Evolutionary conservation across 2,888 invertebrate species (phyloP).

Genomic region (Hypercompe scribonia): DNA sequence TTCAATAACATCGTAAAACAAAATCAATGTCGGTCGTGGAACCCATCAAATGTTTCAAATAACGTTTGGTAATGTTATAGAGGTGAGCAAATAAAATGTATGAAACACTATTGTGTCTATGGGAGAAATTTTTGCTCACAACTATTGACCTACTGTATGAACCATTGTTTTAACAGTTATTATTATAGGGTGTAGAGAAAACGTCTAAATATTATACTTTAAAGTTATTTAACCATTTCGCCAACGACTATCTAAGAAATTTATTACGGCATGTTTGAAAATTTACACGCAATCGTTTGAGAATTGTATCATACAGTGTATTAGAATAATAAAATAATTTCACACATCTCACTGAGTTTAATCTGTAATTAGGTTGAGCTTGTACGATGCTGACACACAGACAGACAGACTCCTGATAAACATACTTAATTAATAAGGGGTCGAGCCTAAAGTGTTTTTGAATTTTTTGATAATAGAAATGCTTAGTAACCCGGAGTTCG

Average conservation of each 20-base stretch:
- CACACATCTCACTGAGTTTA: no score
- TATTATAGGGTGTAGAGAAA: not conserved
- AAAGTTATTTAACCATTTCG: not conserved
- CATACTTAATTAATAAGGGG: no score
- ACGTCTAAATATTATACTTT: no score
- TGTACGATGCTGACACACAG: no score
- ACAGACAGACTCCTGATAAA: no score
- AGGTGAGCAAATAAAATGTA: not conserved
- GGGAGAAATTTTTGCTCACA: constrained; percentile 2
- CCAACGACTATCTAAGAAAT: not conserved
- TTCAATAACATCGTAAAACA: not conserved
- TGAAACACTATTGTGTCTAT: not conserved
- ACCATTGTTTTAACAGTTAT: constrained; percentile 1
- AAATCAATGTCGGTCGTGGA: constrained; percentile 5
- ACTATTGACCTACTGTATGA: not conserved
- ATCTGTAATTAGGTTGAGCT: no score
- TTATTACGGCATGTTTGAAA: not conserved
- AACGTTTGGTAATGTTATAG: not conserved
- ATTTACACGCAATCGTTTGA: not conserved
- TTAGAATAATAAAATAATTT: no score
- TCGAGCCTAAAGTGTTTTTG: no score
- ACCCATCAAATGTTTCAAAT: not conserved
- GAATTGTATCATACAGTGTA: not conserved
- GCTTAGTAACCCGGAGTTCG: no score
- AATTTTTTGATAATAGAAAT: no score